phyloP scores from a whole-genome alignment of 2,888 invertebrate genomes.

The Xestia ashworthii region DNA sequence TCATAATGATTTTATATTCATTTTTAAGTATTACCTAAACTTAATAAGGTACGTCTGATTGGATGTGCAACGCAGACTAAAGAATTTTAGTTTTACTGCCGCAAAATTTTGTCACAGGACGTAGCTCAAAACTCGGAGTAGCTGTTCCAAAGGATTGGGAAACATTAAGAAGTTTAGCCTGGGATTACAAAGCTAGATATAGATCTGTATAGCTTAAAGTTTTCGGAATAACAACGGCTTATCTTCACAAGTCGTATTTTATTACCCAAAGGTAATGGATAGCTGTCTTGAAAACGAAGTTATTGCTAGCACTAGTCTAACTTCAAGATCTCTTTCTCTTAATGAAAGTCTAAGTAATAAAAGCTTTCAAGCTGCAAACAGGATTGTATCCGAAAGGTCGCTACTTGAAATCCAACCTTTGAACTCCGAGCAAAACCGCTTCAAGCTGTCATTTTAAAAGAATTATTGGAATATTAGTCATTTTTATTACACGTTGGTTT shows the following conservation, averaged over 20 bases:
- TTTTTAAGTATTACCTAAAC: constrained; percentile 13
- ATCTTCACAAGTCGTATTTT: neutral
- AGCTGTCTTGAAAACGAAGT: constrained; percentile 6
- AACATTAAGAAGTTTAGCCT: neutral
- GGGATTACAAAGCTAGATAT: neutral
- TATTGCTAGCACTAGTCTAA: neutral
- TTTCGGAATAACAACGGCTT: constrained; percentile 1
- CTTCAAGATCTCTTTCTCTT: constrained; percentile 1
- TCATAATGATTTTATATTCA: constrained; percentile 9
- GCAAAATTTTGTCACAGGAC: neutral
- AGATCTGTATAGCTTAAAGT: neutral
- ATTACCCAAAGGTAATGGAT: constrained; percentile 4
- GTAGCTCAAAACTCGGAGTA: neutral
- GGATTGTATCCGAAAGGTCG: constrained; percentile 42
- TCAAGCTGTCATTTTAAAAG: constrained; percentile 53
- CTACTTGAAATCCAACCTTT: constrained; percentile 50
- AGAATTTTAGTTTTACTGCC: neutral
- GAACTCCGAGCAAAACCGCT: constrained; percentile 49
- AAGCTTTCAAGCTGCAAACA: constrained; percentile 38
- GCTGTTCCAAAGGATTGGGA: neutral
- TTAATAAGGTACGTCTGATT: constrained; percentile 1
- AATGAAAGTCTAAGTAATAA: constrained; percentile 45
- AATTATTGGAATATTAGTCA: constrained; percentile 59
- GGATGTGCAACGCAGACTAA: neutral
- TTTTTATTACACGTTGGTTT: constrained; percentile 55